Percentiles rank a stretch among this genome's conserved stretches.
Conservation (phyloP, 2,888 invertebrate genomes). For the Notodonta dromedarius region DNA sequence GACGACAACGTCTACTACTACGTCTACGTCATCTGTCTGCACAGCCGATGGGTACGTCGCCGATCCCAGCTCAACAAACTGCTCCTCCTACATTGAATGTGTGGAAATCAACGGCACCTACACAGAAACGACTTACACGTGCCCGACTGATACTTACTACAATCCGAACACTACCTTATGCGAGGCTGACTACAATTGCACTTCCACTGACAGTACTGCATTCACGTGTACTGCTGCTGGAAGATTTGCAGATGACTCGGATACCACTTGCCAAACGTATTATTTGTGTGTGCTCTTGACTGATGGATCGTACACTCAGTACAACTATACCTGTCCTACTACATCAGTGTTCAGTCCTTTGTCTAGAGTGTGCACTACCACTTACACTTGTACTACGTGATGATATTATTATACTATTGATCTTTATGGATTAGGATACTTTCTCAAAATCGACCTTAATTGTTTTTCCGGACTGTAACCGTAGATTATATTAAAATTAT, state of each 20-base stretch:
- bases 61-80: slow-evolving; percentile 60
- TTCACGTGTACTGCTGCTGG: slow-evolving; percentile 68
- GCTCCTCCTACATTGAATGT: slow-evolving; percentile 66
- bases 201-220: slow-evolving; percentile 26
- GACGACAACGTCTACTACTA: slow-evolving; percentile 33
- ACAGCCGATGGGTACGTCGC: slow-evolving; percentile 62
- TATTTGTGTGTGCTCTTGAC: slow-evolving; percentile 60
- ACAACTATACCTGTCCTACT: slow-evolving; percentile 69
- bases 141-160: slow-evolving; percentile 60
- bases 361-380: slow-evolving; percentile 61
- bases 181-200: slow-evolving; percentile 60
- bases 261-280: slow-evolving; percentile 69
- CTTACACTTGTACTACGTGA: slow-evolving; percentile 59
- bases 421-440: background rate
- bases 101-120: slow-evolving; percentile 57
- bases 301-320: slow-evolving; percentile 55
- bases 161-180: slow-evolving; percentile 67
- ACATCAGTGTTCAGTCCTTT: slow-evolving; percentile 71
- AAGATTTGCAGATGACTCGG: slow-evolving; percentile 64
- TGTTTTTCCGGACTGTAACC: background rate
- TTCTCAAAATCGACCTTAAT: background rate
- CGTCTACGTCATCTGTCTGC: slow-evolving; percentile 48
- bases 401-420: slow-evolving; percentile 17
- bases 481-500: too few relatives aligned
- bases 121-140: slow-evolving; percentile 54